These are phyloP conservation scores for Dasyurus viverrinus DNA, from an alignment of 2,113 vertebrate species.

Conservation along the genomic window DNA sequence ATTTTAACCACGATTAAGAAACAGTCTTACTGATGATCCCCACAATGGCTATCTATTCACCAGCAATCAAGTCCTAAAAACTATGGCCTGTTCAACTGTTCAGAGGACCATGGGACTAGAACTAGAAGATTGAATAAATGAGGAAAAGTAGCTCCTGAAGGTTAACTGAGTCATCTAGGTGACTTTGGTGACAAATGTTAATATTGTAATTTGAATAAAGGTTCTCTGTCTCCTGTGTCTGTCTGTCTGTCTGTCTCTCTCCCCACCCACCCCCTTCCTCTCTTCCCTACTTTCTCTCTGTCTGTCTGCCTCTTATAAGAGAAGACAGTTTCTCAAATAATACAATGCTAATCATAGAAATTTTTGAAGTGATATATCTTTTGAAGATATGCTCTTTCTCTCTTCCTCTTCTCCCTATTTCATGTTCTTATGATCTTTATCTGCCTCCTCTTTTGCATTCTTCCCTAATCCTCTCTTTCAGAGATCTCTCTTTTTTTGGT, in stretches of 20 bases:
- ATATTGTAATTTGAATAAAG: neutral
- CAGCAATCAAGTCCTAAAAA: neutral
- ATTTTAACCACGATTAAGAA: neutral
- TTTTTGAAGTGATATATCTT: neutral
- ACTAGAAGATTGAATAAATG: neutral
- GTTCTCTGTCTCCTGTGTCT: neutral
- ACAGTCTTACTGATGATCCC: neutral
- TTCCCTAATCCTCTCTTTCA: neutral
- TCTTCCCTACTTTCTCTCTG: no score
- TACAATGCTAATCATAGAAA: neutral
- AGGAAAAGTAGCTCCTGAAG: neutral
- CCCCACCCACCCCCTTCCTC: no score
- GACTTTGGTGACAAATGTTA: neutral
- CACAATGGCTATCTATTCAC: neutral
- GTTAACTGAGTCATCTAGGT: neutral
- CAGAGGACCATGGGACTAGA: neutral
- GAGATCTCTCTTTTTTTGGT: neutral
- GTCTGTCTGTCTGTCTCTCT: no score
- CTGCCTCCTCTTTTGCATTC: neutral
- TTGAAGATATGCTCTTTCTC: neutral
- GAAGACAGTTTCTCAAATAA: neutral
- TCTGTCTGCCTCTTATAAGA: neutral
- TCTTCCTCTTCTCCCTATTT: neutral
- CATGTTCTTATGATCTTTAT: neutral
- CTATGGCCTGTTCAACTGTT: neutral